Conservation (phyloP, 2,888 invertebrate genomes). For the Hypomecis punctinalis region DNA sequence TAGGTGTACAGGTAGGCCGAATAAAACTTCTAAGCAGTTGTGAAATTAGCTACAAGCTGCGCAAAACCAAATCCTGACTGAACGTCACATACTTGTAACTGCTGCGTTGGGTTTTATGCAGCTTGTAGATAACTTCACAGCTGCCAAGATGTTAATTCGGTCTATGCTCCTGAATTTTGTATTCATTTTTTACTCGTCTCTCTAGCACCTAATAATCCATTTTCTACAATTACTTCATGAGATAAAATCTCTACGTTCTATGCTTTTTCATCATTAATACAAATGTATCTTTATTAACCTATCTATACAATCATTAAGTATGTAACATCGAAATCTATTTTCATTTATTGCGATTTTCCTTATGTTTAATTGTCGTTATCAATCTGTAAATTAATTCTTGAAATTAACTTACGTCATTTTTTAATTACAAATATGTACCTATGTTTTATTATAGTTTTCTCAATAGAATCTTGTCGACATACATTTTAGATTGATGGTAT, state of each 20-base stretch:
- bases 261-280: constrained; percentile 20
- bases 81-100: too few relatives aligned
- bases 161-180: not conserved
- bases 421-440: not conserved
- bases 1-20: too few relatives aligned
- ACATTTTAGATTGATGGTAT: too few relatives aligned
- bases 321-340: constrained; percentile 4
- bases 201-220: constrained; percentile 24
- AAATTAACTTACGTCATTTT: not conserved
- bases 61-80: too few relatives aligned
- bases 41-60: too few relatives aligned
- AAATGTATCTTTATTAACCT: constrained; percentile 20
- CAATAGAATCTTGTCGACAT: too few relatives aligned
- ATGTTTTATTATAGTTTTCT: too few relatives aligned
- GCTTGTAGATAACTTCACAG: too few relatives aligned
- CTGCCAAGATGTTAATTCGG: too few relatives aligned
- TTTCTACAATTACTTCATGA: constrained; percentile 17
- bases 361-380: not conserved
- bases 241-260: constrained; percentile 30
- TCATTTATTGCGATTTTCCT: constrained; percentile 22
- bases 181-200: not conserved
- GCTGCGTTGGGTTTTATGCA: too few relatives aligned
- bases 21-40: too few relatives aligned
- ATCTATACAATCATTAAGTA: constrained; percentile 13
- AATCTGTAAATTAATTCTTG: not conserved